Percentiles rank a stretch among this genome's conserved stretches.
phyloP scores from a whole-genome alignment of 2,888 invertebrate genomes.

The Itoplectis maculator region DNA sequence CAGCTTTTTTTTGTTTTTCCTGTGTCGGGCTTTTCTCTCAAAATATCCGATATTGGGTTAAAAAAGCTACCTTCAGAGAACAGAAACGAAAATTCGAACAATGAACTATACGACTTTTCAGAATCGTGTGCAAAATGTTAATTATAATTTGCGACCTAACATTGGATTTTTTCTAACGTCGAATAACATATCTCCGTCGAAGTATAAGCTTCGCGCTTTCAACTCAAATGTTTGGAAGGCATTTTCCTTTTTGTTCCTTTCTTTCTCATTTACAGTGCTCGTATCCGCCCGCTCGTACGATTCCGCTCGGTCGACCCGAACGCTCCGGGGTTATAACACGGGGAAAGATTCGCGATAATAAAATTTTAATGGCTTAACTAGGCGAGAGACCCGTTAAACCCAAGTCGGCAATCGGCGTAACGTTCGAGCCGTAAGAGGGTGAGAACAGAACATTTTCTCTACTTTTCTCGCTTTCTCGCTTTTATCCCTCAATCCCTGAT shows the following conservation, averaged over 20 bases:
- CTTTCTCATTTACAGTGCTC: conserved; percentile 41
- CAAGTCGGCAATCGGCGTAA: conserved; percentile 68
- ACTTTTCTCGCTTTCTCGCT: conserved; percentile 40
- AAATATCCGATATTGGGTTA: not conserved
- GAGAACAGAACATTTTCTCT: conserved; percentile 62
- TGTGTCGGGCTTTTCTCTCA: not conserved
- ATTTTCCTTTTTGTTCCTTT: conserved; percentile 17
- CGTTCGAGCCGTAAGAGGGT: conserved; percentile 63
- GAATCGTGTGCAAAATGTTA: not conserved
- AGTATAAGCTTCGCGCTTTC: conserved; percentile 19
- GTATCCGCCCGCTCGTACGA: conserved; percentile 42
- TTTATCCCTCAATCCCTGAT: conserved; percentile 52
- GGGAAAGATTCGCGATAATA: conserved; percentile 76
- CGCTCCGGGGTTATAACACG: conserved; percentile 60
- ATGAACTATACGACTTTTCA: not conserved
- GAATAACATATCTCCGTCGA: conserved; percentile 36
- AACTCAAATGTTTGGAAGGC: conserved; percentile 22
- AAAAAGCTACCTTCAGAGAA: not conserved
- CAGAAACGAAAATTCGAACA: not conserved
- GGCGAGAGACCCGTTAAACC: conserved; percentile 67
- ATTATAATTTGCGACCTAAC: not conserved
- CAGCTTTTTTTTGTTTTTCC: no score
- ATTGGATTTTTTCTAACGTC: conserved; percentile 36
- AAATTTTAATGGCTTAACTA: conserved; percentile 79
- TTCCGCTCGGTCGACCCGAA: conserved; percentile 57